phyloP scores from a whole-genome alignment of 2,113 vertebrate species.

The cattle (Bos taurus) region DNA sequence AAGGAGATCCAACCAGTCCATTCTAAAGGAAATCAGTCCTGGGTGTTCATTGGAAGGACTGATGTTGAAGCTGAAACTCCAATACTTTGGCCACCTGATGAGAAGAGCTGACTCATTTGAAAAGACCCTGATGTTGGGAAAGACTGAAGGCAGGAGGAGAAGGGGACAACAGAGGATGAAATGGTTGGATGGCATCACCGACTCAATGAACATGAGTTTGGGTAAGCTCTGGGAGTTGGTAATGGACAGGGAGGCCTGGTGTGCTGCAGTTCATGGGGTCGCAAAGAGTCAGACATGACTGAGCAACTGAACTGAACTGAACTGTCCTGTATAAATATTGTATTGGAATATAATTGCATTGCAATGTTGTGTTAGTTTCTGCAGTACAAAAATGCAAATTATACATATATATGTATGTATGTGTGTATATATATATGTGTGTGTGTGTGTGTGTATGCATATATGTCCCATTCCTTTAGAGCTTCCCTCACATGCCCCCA shows the following conservation, averaged over 20 bases:
- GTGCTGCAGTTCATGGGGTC: background rate
- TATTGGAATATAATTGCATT: background rate
- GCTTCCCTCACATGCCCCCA: background rate
- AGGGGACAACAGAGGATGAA: background rate
- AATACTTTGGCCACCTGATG: background rate
- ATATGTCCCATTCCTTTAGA: background rate
- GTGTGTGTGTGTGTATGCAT: background rate
- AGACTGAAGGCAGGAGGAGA: background rate
- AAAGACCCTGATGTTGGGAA: background rate
- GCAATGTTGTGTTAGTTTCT: background rate
- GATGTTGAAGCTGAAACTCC: background rate
- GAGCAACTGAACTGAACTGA: background rate
- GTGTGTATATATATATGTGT: fast-evolving
- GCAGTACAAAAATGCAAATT: background rate
- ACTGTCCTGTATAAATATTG: too few relatives aligned
- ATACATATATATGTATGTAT: background rate
- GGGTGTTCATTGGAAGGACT: background rate
- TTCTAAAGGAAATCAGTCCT: background rate
- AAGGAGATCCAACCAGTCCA: background rate
- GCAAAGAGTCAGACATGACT: background rate
- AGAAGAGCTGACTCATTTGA: background rate
- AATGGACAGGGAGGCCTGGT: background rate
- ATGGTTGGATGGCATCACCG: background rate
- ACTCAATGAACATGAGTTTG: background rate
- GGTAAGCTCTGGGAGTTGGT: background rate